A percentile compares a stretch with the other conserved stretches of the same genome.
Evolutionary conservation across 2,113 vertebrate species (phyloP).

Genomic region (Nothocercus nigrocapillus): DNA sequence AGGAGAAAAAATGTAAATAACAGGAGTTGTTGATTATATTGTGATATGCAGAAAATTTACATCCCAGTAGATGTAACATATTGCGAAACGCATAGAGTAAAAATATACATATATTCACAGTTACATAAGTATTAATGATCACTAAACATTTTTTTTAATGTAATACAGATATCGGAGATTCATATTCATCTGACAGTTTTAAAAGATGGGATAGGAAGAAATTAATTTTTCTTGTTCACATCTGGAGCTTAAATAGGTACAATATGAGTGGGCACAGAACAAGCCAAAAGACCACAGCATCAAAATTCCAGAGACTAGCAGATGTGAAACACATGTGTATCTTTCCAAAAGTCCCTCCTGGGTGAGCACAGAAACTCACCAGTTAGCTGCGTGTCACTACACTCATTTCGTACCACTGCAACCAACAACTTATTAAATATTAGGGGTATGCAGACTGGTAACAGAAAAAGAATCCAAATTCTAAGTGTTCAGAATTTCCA

Average conservation of each 20-base stretch:
- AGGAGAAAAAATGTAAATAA: constrained; percentile 10
- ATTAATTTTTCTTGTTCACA: constrained; percentile 60
- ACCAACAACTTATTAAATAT: not conserved
- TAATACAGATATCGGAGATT: not conserved
- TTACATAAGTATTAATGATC: not conserved
- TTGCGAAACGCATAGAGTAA: not conserved
- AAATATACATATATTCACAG: not conserved
- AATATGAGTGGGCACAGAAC: constrained; percentile 21
- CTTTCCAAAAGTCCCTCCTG: not conserved
- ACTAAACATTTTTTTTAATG: not conserved
- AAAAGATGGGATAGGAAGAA: constrained; percentile 43
- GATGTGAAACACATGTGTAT: constrained; percentile 31
- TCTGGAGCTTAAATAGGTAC: constrained; percentile 41
- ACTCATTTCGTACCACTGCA: not conserved
- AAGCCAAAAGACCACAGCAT: constrained; percentile 25
- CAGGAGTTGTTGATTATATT: not conserved
- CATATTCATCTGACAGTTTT: not conserved
- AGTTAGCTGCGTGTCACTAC: not conserved
- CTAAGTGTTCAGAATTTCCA: not conserved
- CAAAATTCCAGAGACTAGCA: constrained; percentile 49
- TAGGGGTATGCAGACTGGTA: not conserved
- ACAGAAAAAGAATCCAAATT: not conserved
- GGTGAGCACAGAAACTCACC: not conserved
- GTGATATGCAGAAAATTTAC: not conserved
- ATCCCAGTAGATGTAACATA: not conserved